Evolutionary conservation across 2,113 vertebrate species (phyloP).

Genomic region (Poeciliopsis turrubarensis): DNA sequence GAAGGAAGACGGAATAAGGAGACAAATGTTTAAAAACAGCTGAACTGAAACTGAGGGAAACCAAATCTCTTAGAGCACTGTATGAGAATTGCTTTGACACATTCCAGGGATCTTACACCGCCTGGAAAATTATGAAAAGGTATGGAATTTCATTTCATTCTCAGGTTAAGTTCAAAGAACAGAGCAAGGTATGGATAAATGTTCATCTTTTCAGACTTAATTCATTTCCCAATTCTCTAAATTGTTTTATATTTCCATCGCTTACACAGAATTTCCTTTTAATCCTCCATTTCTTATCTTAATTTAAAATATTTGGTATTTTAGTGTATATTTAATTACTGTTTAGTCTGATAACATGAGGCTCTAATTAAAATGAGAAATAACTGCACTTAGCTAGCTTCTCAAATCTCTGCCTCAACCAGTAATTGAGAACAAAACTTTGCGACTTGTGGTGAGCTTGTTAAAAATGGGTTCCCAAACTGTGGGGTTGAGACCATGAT

Average conservation of each 20-base stretch:
- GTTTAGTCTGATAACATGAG: neutral
- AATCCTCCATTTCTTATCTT: neutral
- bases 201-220: neutral
- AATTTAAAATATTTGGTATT: neutral
- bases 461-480: neutral
- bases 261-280: neutral
- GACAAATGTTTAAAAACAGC: neutral
- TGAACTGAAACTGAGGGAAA: neutral
- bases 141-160: neutral
- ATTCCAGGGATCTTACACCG: neutral
- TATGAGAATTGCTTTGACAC: neutral
- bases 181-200: neutral
- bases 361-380: neutral
- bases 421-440: neutral
- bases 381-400: neutral
- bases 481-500: neutral
- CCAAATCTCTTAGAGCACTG: neutral
- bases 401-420: neutral
- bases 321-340: neutral
- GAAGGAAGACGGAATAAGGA: neutral
- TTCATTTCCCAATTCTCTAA: neutral
- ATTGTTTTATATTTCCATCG: neutral
- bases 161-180: neutral
- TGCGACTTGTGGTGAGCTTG: neutral
- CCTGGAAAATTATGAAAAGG: neutral